A percentile compares a stretch with the other conserved stretches of the same genome.
Evolutionary conservation across 2,797 vertebrate species (phyloP).

Genomic region (Sebastes aleutianus): DNA sequence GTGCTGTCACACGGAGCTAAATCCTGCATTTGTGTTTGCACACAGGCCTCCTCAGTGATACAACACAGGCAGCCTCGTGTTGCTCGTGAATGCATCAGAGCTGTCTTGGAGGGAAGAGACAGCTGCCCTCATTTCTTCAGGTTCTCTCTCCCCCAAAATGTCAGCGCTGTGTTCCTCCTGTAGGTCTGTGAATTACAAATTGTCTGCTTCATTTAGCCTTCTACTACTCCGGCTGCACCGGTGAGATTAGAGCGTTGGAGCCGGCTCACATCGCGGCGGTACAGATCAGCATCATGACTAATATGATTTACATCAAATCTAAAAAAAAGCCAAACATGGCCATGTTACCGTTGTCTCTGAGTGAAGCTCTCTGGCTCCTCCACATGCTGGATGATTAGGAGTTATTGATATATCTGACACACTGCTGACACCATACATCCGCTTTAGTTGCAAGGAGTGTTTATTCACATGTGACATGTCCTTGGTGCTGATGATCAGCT

Average conservation of each 20-base stretch:
- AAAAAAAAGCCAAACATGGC: conserved; percentile 7
- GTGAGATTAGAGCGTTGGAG: neutral
- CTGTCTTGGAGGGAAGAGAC: conserved; percentile 33
- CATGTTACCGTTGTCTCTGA: neutral
- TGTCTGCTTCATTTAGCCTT: neutral
- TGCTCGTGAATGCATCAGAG: neutral
- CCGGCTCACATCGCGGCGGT: neutral
- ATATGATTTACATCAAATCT: conserved; percentile 18
- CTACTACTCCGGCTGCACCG: neutral
- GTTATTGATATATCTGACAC: conserved; percentile 25
- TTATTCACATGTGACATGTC: neutral
- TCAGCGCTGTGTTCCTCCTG: conserved; percentile 16
- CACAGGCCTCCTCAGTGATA: neutral
- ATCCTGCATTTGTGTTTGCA: neutral
- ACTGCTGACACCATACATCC: neutral
- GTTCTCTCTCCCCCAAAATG: conserved; percentile 22
- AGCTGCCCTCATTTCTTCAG: conserved; percentile 36
- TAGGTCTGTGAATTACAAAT: neutral
- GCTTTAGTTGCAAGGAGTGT: neutral
- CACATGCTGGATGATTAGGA: neutral
- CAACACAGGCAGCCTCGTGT: neutral
- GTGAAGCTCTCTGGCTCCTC: neutral
- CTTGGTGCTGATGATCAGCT: neutral
- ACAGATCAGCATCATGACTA: neutral
- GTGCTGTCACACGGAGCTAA: neutral